Base-by-base conservation (phyloP, 1,140 invertebrate genomes). In the Drosophila varians region DNA sequence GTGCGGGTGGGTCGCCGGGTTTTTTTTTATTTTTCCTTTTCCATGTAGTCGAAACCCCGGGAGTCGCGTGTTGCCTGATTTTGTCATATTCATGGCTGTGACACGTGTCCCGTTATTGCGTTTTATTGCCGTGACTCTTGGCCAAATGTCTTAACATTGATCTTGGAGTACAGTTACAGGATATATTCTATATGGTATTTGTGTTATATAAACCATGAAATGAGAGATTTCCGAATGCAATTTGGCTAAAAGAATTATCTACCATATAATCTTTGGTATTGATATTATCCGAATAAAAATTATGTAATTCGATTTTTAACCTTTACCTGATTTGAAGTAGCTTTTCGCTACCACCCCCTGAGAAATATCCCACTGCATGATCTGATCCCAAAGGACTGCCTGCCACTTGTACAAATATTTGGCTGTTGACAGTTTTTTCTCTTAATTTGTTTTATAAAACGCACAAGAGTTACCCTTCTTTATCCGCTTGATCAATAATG, bases 401-500 rank as follows among this genome's bases (percentile, higher is more conserved):
- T n/a, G 64, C 11, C 60, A 66, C 64, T 48, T 64, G 57, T 38
- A 34, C 31, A 64, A 84, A 84, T 75, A 83, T 71, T 72, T 61
- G 52, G 7, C 40, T 64, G 47, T 78, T 77, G 71, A 75, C 71
- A 72, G 72, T 78, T 79, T 38, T 65, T 42, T 54, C 61, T 21
- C 43, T 65, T 55, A 78, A 84, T 60, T 75, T 74, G 69, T 70
- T 77, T 73, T 69, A 71, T 60, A 36, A 58, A 68, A 55, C 54
- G 40, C 66, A 48, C 54, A 49, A 69, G n/a, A 58, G 40, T 16
- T 48, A 72, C 65, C 60, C 66, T 48, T 19, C 45, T 52, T 55
- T 52, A 14, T 38, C 25, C 25, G 43, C 25, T 52, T 49, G 45
- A 61, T 57, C 43, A 40, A 77, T 57, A 75, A 56, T 43, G 43